A percentile compares a stretch with the other conserved stretches of the same genome.
phyloP scores from a whole-genome alignment of 2,113 vertebrate species.

The Embiotoca jacksoni region DNA sequence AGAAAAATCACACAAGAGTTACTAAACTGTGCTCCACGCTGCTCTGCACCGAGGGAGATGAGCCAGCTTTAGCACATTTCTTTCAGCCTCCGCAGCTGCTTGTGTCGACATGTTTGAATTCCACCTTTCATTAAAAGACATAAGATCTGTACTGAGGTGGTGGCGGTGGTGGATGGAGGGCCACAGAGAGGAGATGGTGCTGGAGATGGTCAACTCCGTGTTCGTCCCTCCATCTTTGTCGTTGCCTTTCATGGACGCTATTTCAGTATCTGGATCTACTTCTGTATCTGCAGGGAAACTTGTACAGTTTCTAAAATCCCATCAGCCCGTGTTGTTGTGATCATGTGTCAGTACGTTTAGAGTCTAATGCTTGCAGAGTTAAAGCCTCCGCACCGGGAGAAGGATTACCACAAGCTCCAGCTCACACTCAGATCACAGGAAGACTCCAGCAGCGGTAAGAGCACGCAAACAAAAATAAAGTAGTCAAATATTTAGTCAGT shows the following conservation, averaged over 20 bases:
- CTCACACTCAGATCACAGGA: constrained; percentile 51
- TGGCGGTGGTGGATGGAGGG: neutral
- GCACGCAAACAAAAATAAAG: constrained; percentile 54
- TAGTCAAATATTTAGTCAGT: constrained; percentile 52
- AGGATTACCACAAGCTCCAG: constrained; percentile 62
- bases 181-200: neutral
- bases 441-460: constrained; percentile 19
- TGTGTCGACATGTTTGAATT: constrained; percentile 10
- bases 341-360: constrained; percentile 58
- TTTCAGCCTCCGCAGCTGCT: constrained; percentile 30
- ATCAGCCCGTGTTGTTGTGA: constrained; percentile 41
- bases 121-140: constrained; percentile 15
- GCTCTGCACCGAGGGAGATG: constrained; percentile 38
- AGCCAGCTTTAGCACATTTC: constrained; percentile 32
- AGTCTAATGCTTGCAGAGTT: constrained; percentile 37
- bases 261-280: constrained; percentile 37
- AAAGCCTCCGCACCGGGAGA: constrained; percentile 48
- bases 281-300: constrained; percentile 29
- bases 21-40: constrained; percentile 46
- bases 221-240: constrained; percentile 26
- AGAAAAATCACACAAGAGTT: constrained; percentile 63
- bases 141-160: constrained; percentile 10
- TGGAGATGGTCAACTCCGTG: neutral
- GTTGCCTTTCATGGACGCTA: constrained; percentile 34
- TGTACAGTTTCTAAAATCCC: constrained; percentile 41